Base-by-base conservation (phyloP, 2,113 vertebrate genomes). In the Labeo catla region DNA sequence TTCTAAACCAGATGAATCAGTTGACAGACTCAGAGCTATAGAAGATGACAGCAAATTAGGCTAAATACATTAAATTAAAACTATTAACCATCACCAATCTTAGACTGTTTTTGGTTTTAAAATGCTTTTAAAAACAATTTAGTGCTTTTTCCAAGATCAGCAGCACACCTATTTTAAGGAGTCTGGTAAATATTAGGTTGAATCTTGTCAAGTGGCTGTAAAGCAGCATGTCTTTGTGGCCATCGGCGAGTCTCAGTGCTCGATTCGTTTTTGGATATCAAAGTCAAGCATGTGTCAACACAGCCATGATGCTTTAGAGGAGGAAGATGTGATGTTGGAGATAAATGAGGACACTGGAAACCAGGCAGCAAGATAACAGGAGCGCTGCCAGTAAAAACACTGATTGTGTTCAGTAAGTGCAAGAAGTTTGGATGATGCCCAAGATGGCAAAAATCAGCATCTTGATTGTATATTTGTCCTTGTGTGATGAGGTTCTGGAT, bases 401-500 rank as follows among this genome's bases (percentile, higher is more conserved):
- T 66, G n/a, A 79, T 52, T 47, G 23, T 21, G 77, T 39, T 28
- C 10, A 59, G 36, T 28, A 72, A 45, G 21, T 34, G n/a, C 74
- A 16, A 8, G 28, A 47, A n/a, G 15, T 34, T 28, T 66, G 7
- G 13, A 52, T 13, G 13, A 57, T 36, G 21, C 19, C 21, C 6
- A 11, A 70, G 19, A 34, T 4, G 12, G 2, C 15, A 12, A 7
- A 52, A n/a, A 76, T 54, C 23, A 16, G 8, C 23, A 43, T 34
- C 50, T 81, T 50, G 28, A 7, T 78, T 74, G 21, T 23, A 2
- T 19, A 19, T 66, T 39, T 43, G 36, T 43, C 15, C 47, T 8
- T 84, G 12, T 61, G 47, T 19, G 9, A 61, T 70, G 1, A 86
- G 34, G 4, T 91, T 88, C 65, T 89, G 89, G 21, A 92, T 89